Evolutionary conservation across 2,113 vertebrate genomes (phyloP).

Genomic region (Ptyas mucosa): DNA sequence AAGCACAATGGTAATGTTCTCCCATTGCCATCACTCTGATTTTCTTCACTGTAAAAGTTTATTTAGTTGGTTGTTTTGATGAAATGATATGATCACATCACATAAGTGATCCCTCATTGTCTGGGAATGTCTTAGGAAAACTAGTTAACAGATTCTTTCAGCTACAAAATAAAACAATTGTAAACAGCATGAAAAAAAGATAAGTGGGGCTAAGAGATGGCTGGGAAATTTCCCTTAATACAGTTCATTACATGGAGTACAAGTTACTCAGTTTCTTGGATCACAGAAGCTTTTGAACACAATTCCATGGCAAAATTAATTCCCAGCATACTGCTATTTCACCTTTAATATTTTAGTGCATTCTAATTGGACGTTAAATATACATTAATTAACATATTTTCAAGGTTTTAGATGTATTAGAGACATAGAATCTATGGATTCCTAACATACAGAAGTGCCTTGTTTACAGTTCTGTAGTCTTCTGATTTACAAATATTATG

Average conservation of each 20-base stretch:
- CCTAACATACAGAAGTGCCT: rapidly evolving
- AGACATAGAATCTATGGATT: neutral
- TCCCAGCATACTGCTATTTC: neutral
- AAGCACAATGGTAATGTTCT: neutral
- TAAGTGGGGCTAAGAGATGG: neutral
- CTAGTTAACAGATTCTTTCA: neutral
- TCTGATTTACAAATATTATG: neutral
- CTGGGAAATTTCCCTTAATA: neutral
- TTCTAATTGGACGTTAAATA: neutral
- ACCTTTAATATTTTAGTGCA: neutral
- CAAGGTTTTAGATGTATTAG: neutral
- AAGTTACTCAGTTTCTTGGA: neutral
- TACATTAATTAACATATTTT: constrained; percentile 39
- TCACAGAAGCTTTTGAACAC: neutral
- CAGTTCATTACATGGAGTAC: neutral
- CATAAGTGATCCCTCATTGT: neutral
- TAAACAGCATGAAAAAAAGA: neutral
- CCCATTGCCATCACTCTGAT: neutral
- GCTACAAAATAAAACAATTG: neutral
- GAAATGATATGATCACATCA: neutral
- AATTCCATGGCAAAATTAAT: neutral
- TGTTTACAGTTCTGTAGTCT: rapidly evolving
- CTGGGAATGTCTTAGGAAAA: neutral
- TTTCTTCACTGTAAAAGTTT: neutral
- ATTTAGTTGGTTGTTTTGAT: neutral